These are phyloP conservation scores for Yoshiicerus persimilis DNA, from an alignment of 1,140 invertebrate genomes.

Conservation along the genomic window DNA sequence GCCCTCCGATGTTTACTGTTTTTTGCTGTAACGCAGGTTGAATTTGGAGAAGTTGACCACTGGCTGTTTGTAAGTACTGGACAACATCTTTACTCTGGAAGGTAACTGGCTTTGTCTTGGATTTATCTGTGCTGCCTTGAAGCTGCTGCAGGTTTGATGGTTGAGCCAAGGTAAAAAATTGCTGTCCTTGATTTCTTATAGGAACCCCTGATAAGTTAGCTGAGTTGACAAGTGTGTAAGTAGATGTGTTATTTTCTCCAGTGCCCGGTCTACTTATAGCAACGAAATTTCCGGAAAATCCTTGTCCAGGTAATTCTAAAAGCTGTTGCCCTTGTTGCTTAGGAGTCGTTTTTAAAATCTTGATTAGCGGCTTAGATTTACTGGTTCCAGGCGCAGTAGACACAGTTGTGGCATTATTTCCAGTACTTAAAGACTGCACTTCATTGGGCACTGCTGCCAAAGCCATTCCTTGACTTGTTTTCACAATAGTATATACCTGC, in stretches of 20 bases:
- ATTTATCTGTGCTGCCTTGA: constrained; percentile 54
- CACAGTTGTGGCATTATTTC: background rate
- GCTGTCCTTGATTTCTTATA: constrained; percentile 59
- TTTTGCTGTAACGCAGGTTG: background rate
- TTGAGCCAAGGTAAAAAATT: constrained; percentile 72
- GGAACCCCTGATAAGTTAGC: constrained; percentile 55
- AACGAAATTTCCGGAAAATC: background rate
- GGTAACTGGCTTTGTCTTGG: background rate
- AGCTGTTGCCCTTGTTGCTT: constrained; percentile 42
- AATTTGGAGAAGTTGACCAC: background rate
- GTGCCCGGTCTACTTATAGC: background rate
- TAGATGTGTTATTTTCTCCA: constrained; percentile 43
- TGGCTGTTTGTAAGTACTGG: constrained; percentile 18
- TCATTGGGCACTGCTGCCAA: constrained; percentile 62
- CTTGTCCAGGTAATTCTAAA: background rate
- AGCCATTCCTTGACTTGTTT: constrained; percentile 88
- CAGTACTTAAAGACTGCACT: background rate
- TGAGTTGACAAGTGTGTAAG: constrained; percentile 67
- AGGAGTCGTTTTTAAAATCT: constrained; percentile 49
- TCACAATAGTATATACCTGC: constrained; percentile 87
- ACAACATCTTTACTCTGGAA: constrained; percentile 24
- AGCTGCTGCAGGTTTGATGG: constrained; percentile 65
- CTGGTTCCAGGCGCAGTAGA: background rate
- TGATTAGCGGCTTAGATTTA: constrained; percentile 29
- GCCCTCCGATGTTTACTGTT: constrained; percentile 64